Percentiles rank a stretch among this genome's conserved stretches.
Evolutionary conservation across 2,113 vertebrate species (phyloP).

Genomic region (Electrona antarctica): DNA sequence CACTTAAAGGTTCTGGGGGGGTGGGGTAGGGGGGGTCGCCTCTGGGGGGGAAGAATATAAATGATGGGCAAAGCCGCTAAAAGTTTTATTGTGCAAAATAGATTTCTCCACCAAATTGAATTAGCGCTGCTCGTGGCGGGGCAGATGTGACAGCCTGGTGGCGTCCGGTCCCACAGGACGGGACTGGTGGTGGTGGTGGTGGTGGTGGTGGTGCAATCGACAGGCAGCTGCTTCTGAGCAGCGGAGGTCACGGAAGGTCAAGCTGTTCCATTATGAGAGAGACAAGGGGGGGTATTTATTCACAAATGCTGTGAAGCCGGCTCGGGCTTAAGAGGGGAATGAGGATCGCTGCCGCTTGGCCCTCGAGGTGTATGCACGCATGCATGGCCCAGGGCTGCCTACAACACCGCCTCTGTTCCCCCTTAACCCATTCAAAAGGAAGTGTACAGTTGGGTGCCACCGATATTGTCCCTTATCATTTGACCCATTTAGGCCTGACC

Average conservation of each 20-base stretch:
- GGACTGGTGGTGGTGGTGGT: background rate
- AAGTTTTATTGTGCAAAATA: conserved; percentile 48
- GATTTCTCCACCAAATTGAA: conserved; percentile 58
- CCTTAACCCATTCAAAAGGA: too few species aligned
- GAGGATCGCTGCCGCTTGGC: conserved; percentile 57
- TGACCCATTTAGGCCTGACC: too few species aligned
- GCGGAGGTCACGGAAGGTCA: conserved; percentile 69
- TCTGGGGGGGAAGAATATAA: conserved; percentile 16
- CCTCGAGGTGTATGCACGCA: conserved; percentile 32
- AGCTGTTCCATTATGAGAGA: conserved; percentile 70
- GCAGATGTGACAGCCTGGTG: conserved; percentile 55
- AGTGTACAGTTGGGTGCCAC: too few species aligned
- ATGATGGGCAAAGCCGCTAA: background rate
- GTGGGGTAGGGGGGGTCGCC: too few species aligned
- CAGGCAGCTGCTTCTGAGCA: conserved; percentile 69
- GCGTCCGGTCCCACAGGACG: conserved; percentile 59
- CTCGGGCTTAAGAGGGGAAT: conserved; percentile 37
- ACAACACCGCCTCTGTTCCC: conserved; percentile 52
- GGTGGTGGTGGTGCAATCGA: conserved; percentile 32
- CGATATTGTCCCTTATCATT: too few species aligned
- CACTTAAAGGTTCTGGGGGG: conserved; percentile 2
- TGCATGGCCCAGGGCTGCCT: conserved; percentile 3
- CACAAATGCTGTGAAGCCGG: conserved; percentile 55
- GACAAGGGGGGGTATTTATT: conserved; percentile 76
- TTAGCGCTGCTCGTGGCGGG: conserved; percentile 23